Evolutionary conservation across 1,140 invertebrate genomes (phyloP).

Genomic region (Palaemon carinicauda): DNA sequence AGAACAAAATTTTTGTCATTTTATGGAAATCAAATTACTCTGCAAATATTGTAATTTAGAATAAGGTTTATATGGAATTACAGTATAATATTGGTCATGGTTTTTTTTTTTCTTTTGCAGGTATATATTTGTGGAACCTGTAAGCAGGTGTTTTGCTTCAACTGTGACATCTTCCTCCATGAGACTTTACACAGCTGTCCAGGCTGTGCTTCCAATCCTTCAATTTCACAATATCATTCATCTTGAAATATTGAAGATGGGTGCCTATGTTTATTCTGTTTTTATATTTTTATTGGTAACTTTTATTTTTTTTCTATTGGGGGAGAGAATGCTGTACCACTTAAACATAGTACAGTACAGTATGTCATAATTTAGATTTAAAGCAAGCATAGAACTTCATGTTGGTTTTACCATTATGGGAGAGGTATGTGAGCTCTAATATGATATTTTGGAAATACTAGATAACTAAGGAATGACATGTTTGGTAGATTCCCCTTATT

Average conservation of each 20-base stretch:
- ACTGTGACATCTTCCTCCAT: conserved; percentile 95
- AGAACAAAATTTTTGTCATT: background rate
- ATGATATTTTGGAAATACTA: too few species aligned
- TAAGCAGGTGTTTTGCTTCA: conserved; percentile 83
- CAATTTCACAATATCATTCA: conserved; percentile 19
- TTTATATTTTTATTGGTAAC: background rate
- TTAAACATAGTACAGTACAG: too few species aligned
- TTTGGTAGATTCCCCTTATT: too few species aligned
- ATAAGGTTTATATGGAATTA: background rate
- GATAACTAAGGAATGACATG: too few species aligned
- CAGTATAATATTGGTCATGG: background rate
- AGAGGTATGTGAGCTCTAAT: too few species aligned
- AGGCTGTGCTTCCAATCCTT: conserved; percentile 73
- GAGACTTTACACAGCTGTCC: conserved; percentile 93
- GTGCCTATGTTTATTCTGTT: background rate
- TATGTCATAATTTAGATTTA: too few species aligned
- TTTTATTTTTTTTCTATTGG: background rate
- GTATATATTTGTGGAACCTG: conserved; percentile 84
- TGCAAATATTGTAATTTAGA: too few species aligned
- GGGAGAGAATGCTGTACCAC: background rate
- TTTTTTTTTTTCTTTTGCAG: too few species aligned
- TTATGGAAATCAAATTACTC: too few species aligned
- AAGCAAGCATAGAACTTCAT: too few species aligned
- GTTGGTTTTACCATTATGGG: too few species aligned
- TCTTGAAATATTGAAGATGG: background rate